phyloP scores from a whole-genome alignment of 2,888 invertebrate genomes.

The Sycophila texana region DNA sequence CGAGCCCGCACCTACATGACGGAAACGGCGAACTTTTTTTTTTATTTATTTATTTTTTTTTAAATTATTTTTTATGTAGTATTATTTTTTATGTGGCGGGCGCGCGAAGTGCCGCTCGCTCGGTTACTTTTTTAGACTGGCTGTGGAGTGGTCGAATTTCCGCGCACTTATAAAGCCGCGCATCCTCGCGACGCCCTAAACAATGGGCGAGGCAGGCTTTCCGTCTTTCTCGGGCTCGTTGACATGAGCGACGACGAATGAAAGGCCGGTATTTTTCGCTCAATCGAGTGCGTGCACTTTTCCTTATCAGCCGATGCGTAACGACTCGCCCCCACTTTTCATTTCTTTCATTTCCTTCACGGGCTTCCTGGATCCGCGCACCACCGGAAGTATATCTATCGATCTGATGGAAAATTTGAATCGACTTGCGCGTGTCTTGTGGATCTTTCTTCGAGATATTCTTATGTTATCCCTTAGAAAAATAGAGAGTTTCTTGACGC shows the following conservation, averaged over 20 bases:
- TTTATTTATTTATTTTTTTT: background rate
- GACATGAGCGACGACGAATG: constrained; percentile 11
- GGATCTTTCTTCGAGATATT: too few species aligned
- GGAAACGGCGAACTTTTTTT: background rate
- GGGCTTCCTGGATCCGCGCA: constrained; percentile 6
- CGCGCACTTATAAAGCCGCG: constrained; percentile 47
- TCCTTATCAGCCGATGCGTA: constrained; percentile 50
- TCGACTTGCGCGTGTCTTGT: too few species aligned
- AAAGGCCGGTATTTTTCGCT: constrained; percentile 50
- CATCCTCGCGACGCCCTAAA: constrained; percentile 31
- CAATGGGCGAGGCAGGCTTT: constrained; percentile 23
- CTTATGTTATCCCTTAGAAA: too few species aligned
- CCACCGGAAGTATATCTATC: too few species aligned
- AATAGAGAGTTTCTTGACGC: too few species aligned
- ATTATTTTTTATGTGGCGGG: background rate
- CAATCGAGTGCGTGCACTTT: constrained; percentile 51
- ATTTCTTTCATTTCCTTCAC: constrained; percentile 21
- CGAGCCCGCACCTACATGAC: constrained; percentile 23
- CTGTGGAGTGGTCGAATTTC: constrained; percentile 20
- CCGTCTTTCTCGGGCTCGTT: constrained; percentile 9
- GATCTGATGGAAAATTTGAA: too few species aligned
- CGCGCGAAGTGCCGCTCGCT: background rate
- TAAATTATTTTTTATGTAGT: too few species aligned
- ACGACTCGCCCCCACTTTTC: constrained; percentile 3
- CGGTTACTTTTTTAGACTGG: background rate